Conservation (phyloP, 2,888 invertebrate genomes). For the Drosophila greeni region DNA sequence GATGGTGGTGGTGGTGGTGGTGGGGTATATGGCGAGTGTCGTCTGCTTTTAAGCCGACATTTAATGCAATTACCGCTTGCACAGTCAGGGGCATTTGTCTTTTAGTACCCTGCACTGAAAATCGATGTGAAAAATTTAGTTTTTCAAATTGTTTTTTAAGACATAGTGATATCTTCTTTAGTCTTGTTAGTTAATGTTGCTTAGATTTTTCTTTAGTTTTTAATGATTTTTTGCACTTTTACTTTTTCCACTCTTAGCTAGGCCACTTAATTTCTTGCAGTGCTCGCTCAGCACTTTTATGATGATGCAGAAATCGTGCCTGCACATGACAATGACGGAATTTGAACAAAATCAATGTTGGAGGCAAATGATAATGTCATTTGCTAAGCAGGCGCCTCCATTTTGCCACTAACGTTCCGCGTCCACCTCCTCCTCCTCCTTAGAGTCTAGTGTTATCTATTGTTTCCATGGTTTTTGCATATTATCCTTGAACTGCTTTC, state of each 20-base stretch:
- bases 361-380: conserved; percentile 64
- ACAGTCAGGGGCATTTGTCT: conserved; percentile 30
- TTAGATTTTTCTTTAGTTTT: neutral
- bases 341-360: conserved; percentile 50
- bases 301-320: conserved; percentile 62
- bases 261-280: conserved; percentile 11
- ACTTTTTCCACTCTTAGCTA: neutral
- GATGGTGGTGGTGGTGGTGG: neutral
- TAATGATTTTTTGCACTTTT: neutral
- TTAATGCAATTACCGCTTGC: conserved; percentile 69
- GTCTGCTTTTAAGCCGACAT: conserved; percentile 68
- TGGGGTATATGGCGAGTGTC: conserved; percentile 9
- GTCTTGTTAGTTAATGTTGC: neutral
- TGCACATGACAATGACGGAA: conserved; percentile 48
- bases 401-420: conserved; percentile 6
- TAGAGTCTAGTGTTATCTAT: conserved; percentile 49
- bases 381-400: conserved; percentile 47
- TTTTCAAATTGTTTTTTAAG: too few relatives aligned
- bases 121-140: neutral
- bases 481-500: conserved; percentile 70
- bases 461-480: conserved; percentile 43
- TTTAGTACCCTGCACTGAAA: conserved; percentile 1
- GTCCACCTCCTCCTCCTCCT: neutral
- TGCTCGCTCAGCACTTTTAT: conserved; percentile 61
- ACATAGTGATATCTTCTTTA: too few relatives aligned